These are phyloP conservation scores for Benitochromis conjunctus DNA, from an alignment of 2,113 vertebrate species.

Conservation along the genomic window DNA sequence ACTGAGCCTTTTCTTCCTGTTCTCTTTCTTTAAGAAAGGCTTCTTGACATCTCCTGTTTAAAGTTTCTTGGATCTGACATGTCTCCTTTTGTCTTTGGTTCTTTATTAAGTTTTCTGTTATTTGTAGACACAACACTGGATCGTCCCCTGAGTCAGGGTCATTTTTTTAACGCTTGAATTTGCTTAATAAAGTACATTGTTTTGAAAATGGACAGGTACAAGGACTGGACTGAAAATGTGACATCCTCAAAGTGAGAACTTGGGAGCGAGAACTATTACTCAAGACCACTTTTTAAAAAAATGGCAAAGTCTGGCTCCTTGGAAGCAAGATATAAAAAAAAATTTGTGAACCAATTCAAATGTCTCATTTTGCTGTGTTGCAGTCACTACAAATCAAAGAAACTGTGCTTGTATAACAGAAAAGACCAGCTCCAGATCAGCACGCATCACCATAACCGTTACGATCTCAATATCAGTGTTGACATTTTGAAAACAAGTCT, in stretches of 20 bases:
- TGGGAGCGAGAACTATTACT: neutral
- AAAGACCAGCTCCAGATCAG: neutral
- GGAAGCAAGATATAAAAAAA: neutral
- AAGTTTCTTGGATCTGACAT: neutral
- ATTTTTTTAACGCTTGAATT: neutral
- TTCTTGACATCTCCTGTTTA: neutral
- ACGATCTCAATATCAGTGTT: neutral
- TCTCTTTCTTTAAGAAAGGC: neutral
- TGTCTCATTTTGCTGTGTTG: neutral
- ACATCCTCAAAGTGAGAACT: neutral
- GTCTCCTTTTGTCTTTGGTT: neutral
- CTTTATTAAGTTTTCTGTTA: too few species aligned
- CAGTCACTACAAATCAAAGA: neutral
- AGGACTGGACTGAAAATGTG: neutral
- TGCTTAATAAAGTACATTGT: fast-evolving
- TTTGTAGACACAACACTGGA: too few species aligned
- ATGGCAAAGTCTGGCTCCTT: neutral
- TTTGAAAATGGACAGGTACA: neutral
- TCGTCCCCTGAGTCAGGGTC: fast-evolving
- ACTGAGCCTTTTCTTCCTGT: neutral
- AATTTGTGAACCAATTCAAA: neutral
- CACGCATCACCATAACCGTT: neutral
- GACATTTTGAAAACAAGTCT: neutral
- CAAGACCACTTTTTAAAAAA: neutral
- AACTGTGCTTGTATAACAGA: neutral